These are phyloP conservation scores for Eupithecia abbreviata DNA, from an alignment of 2,888 invertebrate species.

Conservation along the genomic window DNA sequence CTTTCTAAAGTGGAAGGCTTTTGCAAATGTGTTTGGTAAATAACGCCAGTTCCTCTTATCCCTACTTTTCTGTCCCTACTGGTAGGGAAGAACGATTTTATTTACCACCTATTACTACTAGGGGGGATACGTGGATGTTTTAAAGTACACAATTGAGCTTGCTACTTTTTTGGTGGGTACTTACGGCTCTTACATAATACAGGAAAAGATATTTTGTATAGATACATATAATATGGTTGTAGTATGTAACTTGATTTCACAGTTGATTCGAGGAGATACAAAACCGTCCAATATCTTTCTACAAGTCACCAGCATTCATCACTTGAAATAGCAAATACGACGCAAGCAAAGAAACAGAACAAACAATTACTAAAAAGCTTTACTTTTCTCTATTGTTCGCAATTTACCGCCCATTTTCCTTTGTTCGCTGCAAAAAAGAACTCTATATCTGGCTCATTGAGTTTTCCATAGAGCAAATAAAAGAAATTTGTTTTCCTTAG, in stretches of 20 bases:
- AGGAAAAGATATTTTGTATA: neutral
- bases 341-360: slow-evolving; percentile 3
- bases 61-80: too few species aligned
- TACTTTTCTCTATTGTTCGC: slow-evolving; percentile 13
- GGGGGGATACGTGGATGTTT: too few species aligned
- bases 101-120: too few species aligned
- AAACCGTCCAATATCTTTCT: neutral
- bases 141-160: neutral
- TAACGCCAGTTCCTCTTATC: too few species aligned
- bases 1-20: neutral
- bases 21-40: neutral
- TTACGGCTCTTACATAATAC: neutral
- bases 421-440: slow-evolving; percentile 26
- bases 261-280: neutral
- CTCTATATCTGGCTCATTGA: neutral
- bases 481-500: neutral
- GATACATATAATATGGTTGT: neutral
- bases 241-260: neutral
- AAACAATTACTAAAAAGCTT: slow-evolving; percentile 8
- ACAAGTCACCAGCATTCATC: slow-evolving; percentile 1
- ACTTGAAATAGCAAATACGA: slow-evolving; percentile 1
- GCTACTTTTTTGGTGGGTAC: neutral
- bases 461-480: neutral
- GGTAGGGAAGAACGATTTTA: too few species aligned
- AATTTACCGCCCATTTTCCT: slow-evolving; percentile 14